These are phyloP conservation scores for Tribolium freemani DNA, from an alignment of 2,888 invertebrate genomes.

Conservation along the genomic window DNA sequence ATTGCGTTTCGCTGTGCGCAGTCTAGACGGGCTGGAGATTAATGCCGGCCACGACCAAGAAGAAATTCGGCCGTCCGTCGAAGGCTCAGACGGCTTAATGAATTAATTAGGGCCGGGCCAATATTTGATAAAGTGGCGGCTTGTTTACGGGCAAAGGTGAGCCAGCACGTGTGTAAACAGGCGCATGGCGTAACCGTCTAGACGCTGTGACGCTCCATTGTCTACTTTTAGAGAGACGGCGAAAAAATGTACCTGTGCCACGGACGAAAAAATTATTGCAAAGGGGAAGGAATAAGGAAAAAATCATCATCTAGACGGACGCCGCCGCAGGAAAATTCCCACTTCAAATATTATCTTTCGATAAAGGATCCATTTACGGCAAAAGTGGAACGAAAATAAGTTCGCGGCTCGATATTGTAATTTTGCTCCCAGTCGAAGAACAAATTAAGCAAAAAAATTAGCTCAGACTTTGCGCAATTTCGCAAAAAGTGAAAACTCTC, in stretches of 20 bases:
- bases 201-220: conserved; percentile 56
- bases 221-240: conserved; percentile 47
- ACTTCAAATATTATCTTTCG: neutral
- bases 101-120: conserved; percentile 39
- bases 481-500: no score
- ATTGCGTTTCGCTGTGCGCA: conserved; percentile 49
- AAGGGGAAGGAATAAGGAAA: neutral
- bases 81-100: conserved; percentile 32
- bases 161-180: conserved; percentile 57
- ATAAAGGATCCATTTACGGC: neutral
- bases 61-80: neutral
- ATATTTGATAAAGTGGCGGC: conserved; percentile 35
- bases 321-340: neutral
- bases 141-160: conserved; percentile 49
- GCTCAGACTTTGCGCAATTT: neutral
- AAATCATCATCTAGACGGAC: neutral
- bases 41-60: conserved; percentile 33
- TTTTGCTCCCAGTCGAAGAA: neutral
- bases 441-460: neutral
- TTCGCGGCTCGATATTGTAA: neutral
- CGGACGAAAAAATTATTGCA: neutral
- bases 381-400: neutral
- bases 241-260: conserved; percentile 25
- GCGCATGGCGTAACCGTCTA: conserved; percentile 59
- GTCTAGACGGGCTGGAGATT: conserved; percentile 51